These are phyloP conservation scores for Amphiura filiformis DNA, from an alignment of 35 echinoderm and acorn worm genomes.

Conservation along the genomic window DNA sequence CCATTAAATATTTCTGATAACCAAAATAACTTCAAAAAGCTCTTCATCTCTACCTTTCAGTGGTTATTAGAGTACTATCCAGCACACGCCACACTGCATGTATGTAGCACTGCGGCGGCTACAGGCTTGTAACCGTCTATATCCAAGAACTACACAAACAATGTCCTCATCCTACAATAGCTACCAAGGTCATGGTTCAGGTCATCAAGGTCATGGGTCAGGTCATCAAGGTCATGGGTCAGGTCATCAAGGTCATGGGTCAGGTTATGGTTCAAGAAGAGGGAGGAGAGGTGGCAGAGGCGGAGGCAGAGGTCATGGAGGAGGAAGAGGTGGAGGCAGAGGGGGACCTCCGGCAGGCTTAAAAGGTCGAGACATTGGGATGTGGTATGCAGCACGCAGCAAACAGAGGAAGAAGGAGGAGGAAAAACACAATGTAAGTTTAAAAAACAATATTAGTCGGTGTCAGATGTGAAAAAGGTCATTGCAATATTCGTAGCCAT, in stretches of 20 bases:
- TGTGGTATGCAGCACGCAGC: constrained; percentile 76
- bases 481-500: no score
- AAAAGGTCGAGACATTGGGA: constrained; percentile 76
- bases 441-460: no score
- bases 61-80: no score
- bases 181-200: no score
- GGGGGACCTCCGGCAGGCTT: constrained; percentile 60
- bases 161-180: background rate
- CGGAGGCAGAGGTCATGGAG: constrained; percentile 25
- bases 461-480: no score
- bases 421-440: constrained; percentile 48
- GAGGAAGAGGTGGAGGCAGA: constrained; percentile 37
- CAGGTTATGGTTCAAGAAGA: background rate
- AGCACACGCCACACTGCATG: no score
- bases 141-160: background rate
- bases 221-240: background rate
- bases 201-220: no score
- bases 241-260: background rate
- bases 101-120: no score
- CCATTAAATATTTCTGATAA: no score
- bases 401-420: constrained; percentile 38
- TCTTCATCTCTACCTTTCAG: no score
- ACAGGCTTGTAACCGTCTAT: no score
- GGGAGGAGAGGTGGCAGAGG: constrained; percentile 8
- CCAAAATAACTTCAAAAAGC: no score